These are phyloP conservation scores for Phyllotis vaccarum DNA, from an alignment of 2,797 vertebrate genomes.

Conservation along the genomic window DNA sequence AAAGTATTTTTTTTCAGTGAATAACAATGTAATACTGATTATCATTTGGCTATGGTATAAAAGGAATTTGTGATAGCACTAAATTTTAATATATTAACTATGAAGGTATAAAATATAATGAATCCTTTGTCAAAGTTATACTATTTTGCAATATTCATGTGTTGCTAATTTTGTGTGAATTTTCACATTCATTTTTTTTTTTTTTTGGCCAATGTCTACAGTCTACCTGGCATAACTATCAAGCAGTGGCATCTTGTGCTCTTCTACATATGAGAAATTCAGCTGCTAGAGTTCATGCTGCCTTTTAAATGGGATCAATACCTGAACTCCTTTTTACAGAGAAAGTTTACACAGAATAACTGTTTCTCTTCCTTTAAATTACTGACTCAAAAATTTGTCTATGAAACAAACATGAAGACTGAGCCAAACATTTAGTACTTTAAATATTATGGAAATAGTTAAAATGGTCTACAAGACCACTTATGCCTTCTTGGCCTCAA, in stretches of 20 bases:
- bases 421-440: constrained; percentile 12
- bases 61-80: not conserved
- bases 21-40: not conserved
- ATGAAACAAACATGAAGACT: not conserved
- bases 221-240: not conserved
- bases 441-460: not conserved
- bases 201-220: not conserved
- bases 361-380: constrained; percentile 26
- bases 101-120: not conserved
- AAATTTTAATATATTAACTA: not conserved
- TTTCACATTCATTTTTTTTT: not conserved
- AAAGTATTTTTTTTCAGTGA: constrained; percentile 38
- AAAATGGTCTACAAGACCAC: not conserved
- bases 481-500: not conserved
- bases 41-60: not conserved
- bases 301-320: not conserved
- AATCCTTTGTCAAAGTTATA: not conserved
- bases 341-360: not conserved
- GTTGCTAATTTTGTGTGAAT: not conserved
- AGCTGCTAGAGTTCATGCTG: not conserved
- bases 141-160: not conserved
- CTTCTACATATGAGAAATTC: not conserved
- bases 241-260: not conserved
- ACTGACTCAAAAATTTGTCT: not conserved
- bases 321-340: not conserved